Base-by-base conservation (phyloP, 2,888 invertebrate species). In the Epirrhoe tristata region DNA sequence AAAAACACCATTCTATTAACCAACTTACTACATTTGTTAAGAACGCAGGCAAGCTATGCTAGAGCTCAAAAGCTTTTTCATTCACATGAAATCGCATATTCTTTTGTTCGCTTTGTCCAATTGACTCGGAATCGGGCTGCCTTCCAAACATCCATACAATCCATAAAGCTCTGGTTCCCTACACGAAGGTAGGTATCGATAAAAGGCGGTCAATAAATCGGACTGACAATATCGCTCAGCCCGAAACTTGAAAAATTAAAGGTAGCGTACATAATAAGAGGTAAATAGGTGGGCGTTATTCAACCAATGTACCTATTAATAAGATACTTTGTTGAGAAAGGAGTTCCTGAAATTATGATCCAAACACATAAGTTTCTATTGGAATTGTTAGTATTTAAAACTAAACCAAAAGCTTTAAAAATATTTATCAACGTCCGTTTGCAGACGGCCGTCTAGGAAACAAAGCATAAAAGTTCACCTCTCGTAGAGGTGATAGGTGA, bases 401-500 rank as follows among this genome's bases (percentile, higher is more conserved):
- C 7, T 39, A 39, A 7, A 7, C 6, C 5, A 7, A 34, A 34
- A 4, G 7, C 6, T 7, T 34, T 34, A 34, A 4, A 34, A 12
- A 10, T 12, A 4, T 12, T 10, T 5, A 12, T 16, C 14, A 6
- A 14, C 16, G 16, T 48, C 39, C 39, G 39, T 43, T 43, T 10
- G 39, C 39, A 43, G 39, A 43, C 39, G 39, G 39, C 2, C 12
- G 48, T 6, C 16, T 16, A 48, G 48, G 48, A 48, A 48, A 46
- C 46, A 48, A 48, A 48, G 48, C 39, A 43, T 12, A 43, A 43
- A 34, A 53, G 34, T 54, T 31, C 34, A 39, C 51, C 57, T 52
- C 63, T 62, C 58, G 46, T 46, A 17, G 36, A 34, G 58, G 52
- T 63, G 68, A 58, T 69, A 74, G 57, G 70, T 67, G 67, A 61